Evolutionary conservation across 2,113 vertebrate genomes (phyloP), one percentile per base, ranked within the genome.

Genomic region (Uria aalge): DNA sequence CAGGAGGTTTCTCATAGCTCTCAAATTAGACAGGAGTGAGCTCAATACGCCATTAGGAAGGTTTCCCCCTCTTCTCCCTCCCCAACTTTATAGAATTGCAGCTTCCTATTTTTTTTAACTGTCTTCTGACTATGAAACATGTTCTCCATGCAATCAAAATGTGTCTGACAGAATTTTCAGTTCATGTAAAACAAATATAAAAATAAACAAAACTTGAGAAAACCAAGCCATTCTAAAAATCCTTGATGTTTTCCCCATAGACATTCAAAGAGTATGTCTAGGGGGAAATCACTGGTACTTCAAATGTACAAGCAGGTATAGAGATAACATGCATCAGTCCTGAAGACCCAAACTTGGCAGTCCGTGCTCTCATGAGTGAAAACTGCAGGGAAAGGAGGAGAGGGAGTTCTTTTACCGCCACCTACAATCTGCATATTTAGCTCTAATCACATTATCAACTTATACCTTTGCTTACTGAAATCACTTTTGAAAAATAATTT

Each of bases 161-260:
- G 11, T 87, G 89, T 94, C 89, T 94, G 92, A 97, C 92, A 96
- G 92, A 92, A 91, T 87, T 95, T 96, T 87, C 92, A 88, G 69
- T 94, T 94, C 62, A 30, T 90, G 86, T 94, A 96, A 95, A 96
- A 97, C 95, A 94, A 96, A 95, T 85, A 95, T 11, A 92, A 91
- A 96, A 94, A 94, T 89, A 91, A 94, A 87, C 69, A 94, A 88
- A 97, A 85, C 86, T 85, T 87, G 89, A 92, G 71, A 90, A 95
- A 91, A 96, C 83, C 89, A 93, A 95, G 90, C 41, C 47, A 52
- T 96, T 94, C 92, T 96, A 88, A 96, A 95, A 95, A 90, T 77
- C 77, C 94, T 96, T 97, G 87, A 97, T 97, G 96, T 94, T 95
- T 96, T 96, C 91, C 91, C 93, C 72, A 94, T 67, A 96, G 95